Evolutionary conservation across 2,888 invertebrate species (phyloP).

Genomic region (Agrochola circellaris): DNA sequence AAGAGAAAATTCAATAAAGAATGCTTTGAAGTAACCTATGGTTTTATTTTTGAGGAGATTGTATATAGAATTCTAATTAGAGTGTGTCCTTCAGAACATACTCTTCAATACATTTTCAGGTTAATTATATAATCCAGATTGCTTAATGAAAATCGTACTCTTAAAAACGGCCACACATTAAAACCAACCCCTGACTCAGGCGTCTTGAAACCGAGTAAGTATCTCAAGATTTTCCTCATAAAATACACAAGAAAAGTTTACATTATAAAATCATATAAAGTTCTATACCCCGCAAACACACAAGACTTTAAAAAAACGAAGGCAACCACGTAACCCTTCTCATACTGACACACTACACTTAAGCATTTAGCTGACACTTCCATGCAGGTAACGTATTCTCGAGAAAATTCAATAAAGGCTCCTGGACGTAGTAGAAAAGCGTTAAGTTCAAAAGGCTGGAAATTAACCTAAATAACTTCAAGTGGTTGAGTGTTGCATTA

Average conservation of each 20-base stretch:
- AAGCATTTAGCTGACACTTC: conserved; percentile 20
- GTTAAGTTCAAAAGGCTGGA: conserved; percentile 75
- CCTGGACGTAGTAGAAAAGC: conserved; percentile 66
- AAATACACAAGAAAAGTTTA: neutral
- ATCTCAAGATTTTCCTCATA: neutral
- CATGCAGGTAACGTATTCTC: conserved; percentile 41
- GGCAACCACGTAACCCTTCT: neutral
- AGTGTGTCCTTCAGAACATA: neutral
- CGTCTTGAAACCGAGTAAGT: neutral
- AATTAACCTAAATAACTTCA: conserved; percentile 80
- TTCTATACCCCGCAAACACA: neutral
- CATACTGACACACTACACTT: conserved; percentile 22
- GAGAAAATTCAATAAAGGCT: conserved; percentile 73
- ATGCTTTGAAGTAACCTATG: conserved; percentile 37
- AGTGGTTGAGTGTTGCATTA: conserved; percentile 72
- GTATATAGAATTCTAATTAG: too few relatives aligned
- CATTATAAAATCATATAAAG: neutral
- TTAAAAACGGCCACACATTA: neutral
- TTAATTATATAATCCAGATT: neutral
- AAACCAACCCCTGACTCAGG: neutral
- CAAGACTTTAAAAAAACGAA: neutral
- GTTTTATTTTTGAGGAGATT: too few relatives aligned
- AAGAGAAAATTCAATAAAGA: conserved; percentile 73
- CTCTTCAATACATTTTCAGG: neutral
- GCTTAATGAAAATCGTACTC: neutral